phyloP scores from a whole-genome alignment of 2,888 invertebrate species.

The Stenotaenia linearis region DNA sequence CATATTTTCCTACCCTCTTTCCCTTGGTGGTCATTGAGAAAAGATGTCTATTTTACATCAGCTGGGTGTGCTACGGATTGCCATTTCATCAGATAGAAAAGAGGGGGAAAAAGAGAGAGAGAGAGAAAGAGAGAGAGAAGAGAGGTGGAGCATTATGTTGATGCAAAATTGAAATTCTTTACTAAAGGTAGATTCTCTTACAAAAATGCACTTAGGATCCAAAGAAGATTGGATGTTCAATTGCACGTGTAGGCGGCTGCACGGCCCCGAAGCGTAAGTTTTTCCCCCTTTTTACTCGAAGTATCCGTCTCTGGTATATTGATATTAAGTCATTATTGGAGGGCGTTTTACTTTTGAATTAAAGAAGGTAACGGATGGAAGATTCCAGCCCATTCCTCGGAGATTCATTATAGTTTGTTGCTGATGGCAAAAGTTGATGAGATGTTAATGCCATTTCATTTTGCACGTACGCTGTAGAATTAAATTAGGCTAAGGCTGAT shows the following conservation, averaged over 20 bases:
- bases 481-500: constrained; percentile 17
- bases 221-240: constrained; percentile 18
- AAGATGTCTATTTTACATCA: constrained; percentile 23
- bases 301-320: constrained; percentile 23
- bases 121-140: background rate
- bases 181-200: constrained; percentile 18
- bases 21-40: constrained; percentile 21
- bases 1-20: constrained; percentile 17
- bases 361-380: background rate
- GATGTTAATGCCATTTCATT: constrained; percentile 30
- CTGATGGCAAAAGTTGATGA: constrained; percentile 30
- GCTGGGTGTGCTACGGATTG: constrained; percentile 1
- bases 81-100: constrained; percentile 26
- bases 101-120: background rate
- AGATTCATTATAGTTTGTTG: constrained; percentile 31
- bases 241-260: constrained; percentile 17
- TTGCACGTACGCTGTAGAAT: constrained; percentile 8
- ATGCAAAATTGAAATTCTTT: constrained; percentile 26
- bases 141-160: background rate
- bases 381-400: constrained; percentile 12
- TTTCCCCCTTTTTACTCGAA: background rate
- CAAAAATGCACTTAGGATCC: constrained; percentile 17
- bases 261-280: background rate
- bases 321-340: constrained; percentile 18
- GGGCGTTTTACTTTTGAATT: background rate